phyloP scores from a whole-genome alignment of 2,113 vertebrate genomes.

The Sinocyclocheilus anophthalmus region DNA sequence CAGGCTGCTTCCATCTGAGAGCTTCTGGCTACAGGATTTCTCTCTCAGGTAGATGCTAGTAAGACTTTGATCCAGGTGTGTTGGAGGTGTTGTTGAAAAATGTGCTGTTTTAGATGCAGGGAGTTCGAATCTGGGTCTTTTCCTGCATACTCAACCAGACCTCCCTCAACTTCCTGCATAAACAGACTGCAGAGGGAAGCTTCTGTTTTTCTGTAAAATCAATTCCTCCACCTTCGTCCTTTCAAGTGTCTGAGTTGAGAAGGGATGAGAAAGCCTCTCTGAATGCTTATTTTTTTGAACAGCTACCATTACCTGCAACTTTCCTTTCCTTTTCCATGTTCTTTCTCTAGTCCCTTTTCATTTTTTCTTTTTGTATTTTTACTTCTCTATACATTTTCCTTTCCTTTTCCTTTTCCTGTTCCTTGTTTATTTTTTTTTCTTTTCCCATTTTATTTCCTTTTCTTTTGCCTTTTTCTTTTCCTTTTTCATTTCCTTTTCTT shows the following conservation, averaged over 20 bases:
- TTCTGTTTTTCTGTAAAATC: slow-evolving; percentile 4
- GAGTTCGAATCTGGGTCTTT: not conserved
- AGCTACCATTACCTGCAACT: slow-evolving; percentile 6
- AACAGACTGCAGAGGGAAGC: not conserved
- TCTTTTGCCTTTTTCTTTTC: slow-evolving; percentile 34
- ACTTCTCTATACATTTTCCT: not conserved
- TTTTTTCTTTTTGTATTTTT: slow-evolving; percentile 33
- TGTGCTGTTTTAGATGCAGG: slow-evolving; percentile 1
- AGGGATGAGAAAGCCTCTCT: slow-evolving; percentile 64
- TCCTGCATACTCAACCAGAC: not conserved
- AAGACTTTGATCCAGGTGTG: not conserved
- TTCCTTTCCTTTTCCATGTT: slow-evolving; percentile 3
- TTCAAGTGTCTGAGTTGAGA: not conserved
- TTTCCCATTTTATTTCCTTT: slow-evolving; percentile 33
- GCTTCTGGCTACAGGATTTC: not conserved
- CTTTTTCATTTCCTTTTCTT: slow-evolving; percentile 31
- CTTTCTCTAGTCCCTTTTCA: not conserved
- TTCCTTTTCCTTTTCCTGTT: slow-evolving; percentile 36
- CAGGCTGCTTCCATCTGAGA: not conserved
- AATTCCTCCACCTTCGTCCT: not conserved
- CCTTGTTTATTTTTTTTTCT: slow-evolving; percentile 47
- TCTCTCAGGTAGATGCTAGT: not conserved
- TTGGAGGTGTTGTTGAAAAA: not conserved
- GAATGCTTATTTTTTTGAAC: slow-evolving; percentile 30
- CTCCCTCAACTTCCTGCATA: slow-evolving; percentile 1